Conservation (phyloP, 2,888 invertebrate species). For the Dynastes maya region DNA sequence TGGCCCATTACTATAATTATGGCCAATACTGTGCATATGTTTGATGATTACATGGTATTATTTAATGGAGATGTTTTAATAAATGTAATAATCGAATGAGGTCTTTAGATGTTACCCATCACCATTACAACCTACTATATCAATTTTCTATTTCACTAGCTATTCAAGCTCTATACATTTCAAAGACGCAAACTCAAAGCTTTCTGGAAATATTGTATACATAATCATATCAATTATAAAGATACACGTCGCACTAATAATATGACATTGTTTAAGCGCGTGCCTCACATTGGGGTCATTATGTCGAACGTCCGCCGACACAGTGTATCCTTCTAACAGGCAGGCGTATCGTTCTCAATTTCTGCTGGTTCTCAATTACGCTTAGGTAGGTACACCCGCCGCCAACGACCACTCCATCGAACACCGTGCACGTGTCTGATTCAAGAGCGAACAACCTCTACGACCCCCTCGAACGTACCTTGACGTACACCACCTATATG, state of each 20-base stretch:
- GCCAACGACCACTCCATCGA: slow-evolving; percentile 17
- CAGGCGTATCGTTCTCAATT: slow-evolving; percentile 14
- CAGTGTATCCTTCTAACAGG: slow-evolving; percentile 25
- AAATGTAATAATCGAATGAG: too few species aligned
- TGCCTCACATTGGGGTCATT: slow-evolving; percentile 15
- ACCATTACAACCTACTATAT: too few species aligned
- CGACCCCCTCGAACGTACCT: slow-evolving; percentile 8
- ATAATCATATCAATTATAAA: too few species aligned
- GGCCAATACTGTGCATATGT: too few species aligned
- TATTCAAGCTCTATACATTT: too few species aligned
- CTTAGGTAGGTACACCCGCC: slow-evolving; percentile 20
- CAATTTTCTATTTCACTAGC: too few species aligned
- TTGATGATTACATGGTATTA: too few species aligned
- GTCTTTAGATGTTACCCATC: too few species aligned
- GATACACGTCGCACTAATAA: slow-evolving; percentile 11
- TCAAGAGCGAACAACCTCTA: slow-evolving; percentile 12
- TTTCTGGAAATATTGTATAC: too few species aligned
- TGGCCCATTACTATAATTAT: too few species aligned
- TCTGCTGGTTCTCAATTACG: slow-evolving; percentile 18
- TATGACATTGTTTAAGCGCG: slow-evolving; percentile 28
- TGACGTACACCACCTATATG: neutral
- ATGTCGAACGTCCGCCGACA: slow-evolving; percentile 10
- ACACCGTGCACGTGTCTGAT: slow-evolving; percentile 31
- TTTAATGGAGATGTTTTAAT: too few species aligned
- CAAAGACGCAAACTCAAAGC: too few species aligned